Evolutionary conservation across 2,888 invertebrate species (phyloP), one percentile per base, ranked within the genome.

Genomic region (Lumbricus terrestris): DNA sequence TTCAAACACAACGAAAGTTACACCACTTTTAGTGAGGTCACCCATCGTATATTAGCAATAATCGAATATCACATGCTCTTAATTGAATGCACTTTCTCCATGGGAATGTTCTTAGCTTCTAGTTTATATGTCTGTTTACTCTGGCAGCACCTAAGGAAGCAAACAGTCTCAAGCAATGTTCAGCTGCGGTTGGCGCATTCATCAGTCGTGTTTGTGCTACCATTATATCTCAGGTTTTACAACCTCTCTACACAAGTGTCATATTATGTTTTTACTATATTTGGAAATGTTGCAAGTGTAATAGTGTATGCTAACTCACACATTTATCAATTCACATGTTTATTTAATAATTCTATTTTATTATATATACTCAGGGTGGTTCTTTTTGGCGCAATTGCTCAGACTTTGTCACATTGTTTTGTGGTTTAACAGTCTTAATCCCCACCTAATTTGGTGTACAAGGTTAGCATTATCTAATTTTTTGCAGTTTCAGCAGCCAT

Each of bases 201-300:
- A 69, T 69, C n/a, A 69, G n/a, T 69, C n/a, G 29, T n/a, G 29
- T 69, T 69, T 69, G n/a, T 69, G n/a, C 69, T n/a, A 69, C 69
- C 69, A 69, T n/a, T n/a, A 69, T 69, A 69, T n/a, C 69, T n/a
- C 69, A 69, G 69, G 69, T 69, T 69, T 69, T 69, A 69, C n/a
- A n/a, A 69, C n/a, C n/a, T 69, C 69, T 69, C 69, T 69, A n/a
- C 69, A 69, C 69, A 69, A 69, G 29, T 69, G 69, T 13, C 69
- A 69, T n/a, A n/a, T 69, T n/a, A n/a, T 69, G n/a, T n/a, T 69
- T 69, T 69, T 11, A 69, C 8, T 5, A 69, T 69, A 69, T 11
- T 69, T 69, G 69, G 69, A 8, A 69, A 69, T n/a, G 69, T 69
- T 47, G 23, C 47, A 47, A 47, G 47, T n/a, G 29, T n/a, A n/a